Base-by-base conservation (phyloP, 2,113 vertebrate genomes). In the Menura novaehollandiae region DNA sequence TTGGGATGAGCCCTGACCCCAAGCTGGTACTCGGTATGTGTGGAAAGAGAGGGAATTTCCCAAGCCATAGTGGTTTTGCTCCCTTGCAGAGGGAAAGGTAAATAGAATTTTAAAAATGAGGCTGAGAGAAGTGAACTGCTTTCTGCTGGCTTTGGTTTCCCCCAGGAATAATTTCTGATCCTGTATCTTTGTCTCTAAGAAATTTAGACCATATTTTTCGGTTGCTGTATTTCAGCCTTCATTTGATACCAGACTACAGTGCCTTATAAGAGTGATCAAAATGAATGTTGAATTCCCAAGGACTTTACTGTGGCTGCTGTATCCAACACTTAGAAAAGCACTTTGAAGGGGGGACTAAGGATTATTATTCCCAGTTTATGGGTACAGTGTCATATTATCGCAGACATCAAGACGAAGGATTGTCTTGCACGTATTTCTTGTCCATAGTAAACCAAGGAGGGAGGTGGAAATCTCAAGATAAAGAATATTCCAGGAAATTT, bases 351-450 rank as follows among this genome's bases (percentile, higher is more conserved):
- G 28, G 14, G 23, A 63, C 83, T 82, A 87, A 95, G 83, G 73
- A 92, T 92, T 92, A 87, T 96, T 89, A 79, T 93, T 86, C 80
- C 79, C 66, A 46, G 69, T 84, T 95, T 86, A 93, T 91, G 80
- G 88, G 64, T 33, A 30, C 2, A 5, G 20, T 81, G 66, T 64
- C 76, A 68, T 75, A 75, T 89, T 77, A 75, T 52, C 7, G 1
- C 32, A 74, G 63, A 46, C 64, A 78, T 86, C 59, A 77, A 68
- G 74, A 77, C 3, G 0, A 95, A 88, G 55, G 24, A 74, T 92
- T 80, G 33, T 69, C 51, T 90, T 80, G 13, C 23, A 44, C 0
- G 0, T 37, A 56, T 62, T 73, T 82, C 32, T 91, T 62, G 41
- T 75, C 73, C 68, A 43, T 18, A 79, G 58, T 60, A 92, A 92